These are phyloP conservation scores for Mactra quadrangularis DNA, from an alignment of 1,140 invertebrate genomes.

Conservation along the genomic window DNA sequence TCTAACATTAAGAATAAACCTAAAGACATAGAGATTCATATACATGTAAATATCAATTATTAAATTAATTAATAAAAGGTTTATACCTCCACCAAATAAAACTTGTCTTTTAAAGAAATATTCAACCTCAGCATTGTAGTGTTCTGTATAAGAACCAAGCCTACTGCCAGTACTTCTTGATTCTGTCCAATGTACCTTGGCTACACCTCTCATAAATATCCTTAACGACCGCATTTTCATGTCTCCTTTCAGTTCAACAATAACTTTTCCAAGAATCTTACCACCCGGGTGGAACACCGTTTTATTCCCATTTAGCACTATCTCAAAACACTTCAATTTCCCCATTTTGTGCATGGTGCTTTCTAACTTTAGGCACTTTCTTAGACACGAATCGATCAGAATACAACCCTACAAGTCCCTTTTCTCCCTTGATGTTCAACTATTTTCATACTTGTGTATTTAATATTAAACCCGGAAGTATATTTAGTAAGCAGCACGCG, in stretches of 20 bases:
- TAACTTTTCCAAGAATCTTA: constrained; percentile 82
- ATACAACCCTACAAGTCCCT: too few relatives aligned
- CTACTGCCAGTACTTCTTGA: constrained; percentile 84
- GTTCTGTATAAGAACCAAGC: constrained; percentile 85
- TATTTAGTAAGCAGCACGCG: constrained; percentile 32
- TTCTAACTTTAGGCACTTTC: background rate
- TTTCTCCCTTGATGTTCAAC: background rate
- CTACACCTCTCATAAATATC: constrained; percentile 84
- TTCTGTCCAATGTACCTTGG: constrained; percentile 85
- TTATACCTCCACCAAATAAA: constrained; percentile 83
- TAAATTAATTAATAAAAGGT: too few relatives aligned
- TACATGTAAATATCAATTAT: too few relatives aligned
- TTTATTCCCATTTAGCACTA: constrained; percentile 83
- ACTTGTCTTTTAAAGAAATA: constrained; percentile 85
- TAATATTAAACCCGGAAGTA: constrained; percentile 44
- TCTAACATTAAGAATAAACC: too few relatives aligned
- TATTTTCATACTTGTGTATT: constrained; percentile 8
- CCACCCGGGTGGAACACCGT: constrained; percentile 85
- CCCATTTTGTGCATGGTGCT: constrained; percentile 80
- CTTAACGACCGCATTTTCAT: constrained; percentile 84
- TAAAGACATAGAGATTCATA: too few relatives aligned
- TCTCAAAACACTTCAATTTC: constrained; percentile 84
- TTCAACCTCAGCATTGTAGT: constrained; percentile 85
- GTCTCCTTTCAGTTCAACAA: constrained; percentile 84
- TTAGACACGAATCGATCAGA: background rate